Percentiles rank a stretch among this genome's conserved stretches.
Evolutionary conservation across 2,113 vertebrate genomes (phyloP).

Genomic region (Myiopsitta monachus): DNA sequence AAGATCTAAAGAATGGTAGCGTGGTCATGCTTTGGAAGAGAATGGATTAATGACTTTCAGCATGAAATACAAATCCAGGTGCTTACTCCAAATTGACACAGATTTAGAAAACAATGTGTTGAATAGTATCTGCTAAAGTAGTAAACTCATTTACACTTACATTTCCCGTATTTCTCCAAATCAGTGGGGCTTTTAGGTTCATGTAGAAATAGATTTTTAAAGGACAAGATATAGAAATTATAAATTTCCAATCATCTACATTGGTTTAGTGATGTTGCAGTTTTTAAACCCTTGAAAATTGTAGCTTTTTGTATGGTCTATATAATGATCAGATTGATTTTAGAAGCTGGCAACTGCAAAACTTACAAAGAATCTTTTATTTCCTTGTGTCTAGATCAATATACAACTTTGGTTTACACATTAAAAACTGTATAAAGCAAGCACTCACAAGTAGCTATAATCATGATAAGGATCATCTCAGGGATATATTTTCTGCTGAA

Average conservation of each 20-base stretch:
- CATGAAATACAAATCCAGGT: neutral
- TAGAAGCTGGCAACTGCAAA: conserved; percentile 10
- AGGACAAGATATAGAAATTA: neutral
- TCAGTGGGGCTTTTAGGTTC: neutral
- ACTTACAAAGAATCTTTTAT: neutral
- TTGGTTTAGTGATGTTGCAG: neutral
- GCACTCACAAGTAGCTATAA: neutral
- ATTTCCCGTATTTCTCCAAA: neutral
- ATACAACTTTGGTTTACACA: neutral
- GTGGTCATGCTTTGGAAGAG: neutral
- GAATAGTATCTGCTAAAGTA: neutral
- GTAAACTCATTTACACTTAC: neutral
- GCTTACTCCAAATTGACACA: neutral
- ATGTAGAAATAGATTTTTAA: neutral
- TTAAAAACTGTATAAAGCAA: neutral
- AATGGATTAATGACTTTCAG: neutral
- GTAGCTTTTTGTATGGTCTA: neutral
- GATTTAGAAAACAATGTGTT: neutral
- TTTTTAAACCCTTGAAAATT: neutral
- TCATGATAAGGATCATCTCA: neutral
- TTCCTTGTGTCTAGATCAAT: neutral
- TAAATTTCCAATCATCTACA: neutral
- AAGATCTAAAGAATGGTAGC: neutral
- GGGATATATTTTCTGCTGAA: neutral
- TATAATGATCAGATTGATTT: conserved; percentile 13